Base-by-base conservation (phyloP, 2,888 invertebrate species). In the Chironomus riparius region DNA sequence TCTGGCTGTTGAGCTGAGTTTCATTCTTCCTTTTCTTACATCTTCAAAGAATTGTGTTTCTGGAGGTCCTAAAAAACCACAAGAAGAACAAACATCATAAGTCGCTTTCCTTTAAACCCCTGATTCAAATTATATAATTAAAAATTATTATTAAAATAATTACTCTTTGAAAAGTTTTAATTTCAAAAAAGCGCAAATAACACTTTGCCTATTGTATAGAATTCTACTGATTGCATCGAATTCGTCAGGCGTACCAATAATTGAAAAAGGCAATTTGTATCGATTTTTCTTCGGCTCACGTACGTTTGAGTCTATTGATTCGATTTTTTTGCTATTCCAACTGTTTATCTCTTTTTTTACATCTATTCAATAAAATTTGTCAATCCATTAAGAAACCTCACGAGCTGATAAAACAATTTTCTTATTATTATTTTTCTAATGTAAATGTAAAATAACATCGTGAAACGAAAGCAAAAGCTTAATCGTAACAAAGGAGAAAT, bases 41-140 rank as follows among this genome's bases (percentile, higher is more conserved):
- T 79, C 78, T 78, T 80, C 79, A 6, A 81, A 79, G 18, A 82
- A 78, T 70, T 79, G 77, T 69, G 80, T 80, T 78, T 83, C 83
- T 73, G 81, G 78, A 6, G 76, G 76, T 68, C 80, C 79, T 80
- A 77, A 4, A 78, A 76, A 70, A 3, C 22, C 22, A 68, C 28
- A 18, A 5, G 28, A 62, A 74, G 28, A 56, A 38, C 21, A 13
- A 28, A 56, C 1, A 3, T 24, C n/a, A n/a, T n/a, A n/a, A n/a
- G n/a, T n/a, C n/a, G n/a, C n/a, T n/a, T n/a, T n/a, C n/a, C n/a
- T n/a, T n/a, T n/a, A n/a, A n/a, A n/a, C n/a, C n/a, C n/a, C n/a
- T n/a, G n/a, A n/a, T n/a, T n/a, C n/a, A n/a, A n/a, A n/a, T n/a
- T n/a, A n/a, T n/a, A n/a, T n/a, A n/a, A n/a, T n/a, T n/a, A n/a